Base-by-base conservation (phyloP, 2,113 vertebrate genomes). In the Potamarius usumacintae region DNA sequence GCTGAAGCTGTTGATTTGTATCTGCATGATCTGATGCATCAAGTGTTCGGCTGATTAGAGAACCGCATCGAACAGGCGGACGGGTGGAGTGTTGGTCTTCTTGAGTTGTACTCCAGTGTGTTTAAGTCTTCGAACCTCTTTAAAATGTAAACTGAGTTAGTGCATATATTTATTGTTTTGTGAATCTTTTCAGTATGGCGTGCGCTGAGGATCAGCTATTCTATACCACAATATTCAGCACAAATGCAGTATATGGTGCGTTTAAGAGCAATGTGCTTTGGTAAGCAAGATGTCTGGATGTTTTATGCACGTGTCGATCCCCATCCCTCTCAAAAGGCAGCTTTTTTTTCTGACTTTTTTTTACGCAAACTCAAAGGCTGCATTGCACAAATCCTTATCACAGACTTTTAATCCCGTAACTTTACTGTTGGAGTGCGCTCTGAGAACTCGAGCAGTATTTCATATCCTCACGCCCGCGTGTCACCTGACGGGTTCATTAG, bases 401-500 rank as follows among this genome's bases (percentile, higher is more conserved):
- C 57, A 22, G 7, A 48, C 42, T 42, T 0, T 48, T 20, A 82
- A 25, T 48, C 30, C 4, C 58, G 0, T 34, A 34, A 58, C 27
- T 34, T 58, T 34, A 34, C n/a, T 4, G 27, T 18, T 7, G 12
- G 14, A 27, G 76, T 0, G 2, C 1, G 9, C 8, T 34, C 78
- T 0, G 78, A 58, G 78, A 82, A 62, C 30, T 11, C 14, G 0
- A 12, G 55, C 27, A 5, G 79, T 48, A 62, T 82, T 82, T 62
- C 25, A 12, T 7, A 62, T 62, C 57, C 5, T 0, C 57, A 25
- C 62, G 30, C 18, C 30, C 7, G 0, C 3, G 57, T 82, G 79
- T 62, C 57, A 62, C 79, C 14, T 42, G 79, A 82, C 7, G 57
- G 57, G 57, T 82, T 48, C 57, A 62, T 82, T 62, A 48, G 79